phyloP scores from a whole-genome alignment of 2,113 vertebrate species.

The Psophia crepitans region DNA sequence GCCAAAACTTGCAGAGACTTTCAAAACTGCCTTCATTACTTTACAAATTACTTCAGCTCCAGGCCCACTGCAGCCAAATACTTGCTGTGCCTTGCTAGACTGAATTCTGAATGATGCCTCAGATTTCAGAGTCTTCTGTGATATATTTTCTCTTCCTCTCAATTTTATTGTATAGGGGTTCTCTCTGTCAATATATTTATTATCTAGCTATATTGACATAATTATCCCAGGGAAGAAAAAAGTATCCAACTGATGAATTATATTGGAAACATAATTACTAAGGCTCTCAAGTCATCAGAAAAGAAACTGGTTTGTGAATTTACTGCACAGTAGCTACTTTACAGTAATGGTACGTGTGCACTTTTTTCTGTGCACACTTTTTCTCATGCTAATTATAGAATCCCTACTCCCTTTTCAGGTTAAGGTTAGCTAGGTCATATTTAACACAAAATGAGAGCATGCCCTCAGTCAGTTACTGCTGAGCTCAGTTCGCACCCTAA shows the following conservation, averaged over 20 bases:
- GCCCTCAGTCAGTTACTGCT: background rate
- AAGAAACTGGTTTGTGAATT: background rate
- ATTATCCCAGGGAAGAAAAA: background rate
- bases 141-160: background rate
- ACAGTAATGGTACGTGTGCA: accelerated
- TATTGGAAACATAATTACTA: background rate
- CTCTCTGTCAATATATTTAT: background rate
- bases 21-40: background rate
- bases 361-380: background rate
- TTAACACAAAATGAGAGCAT: background rate
- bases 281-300: background rate
- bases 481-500: background rate
- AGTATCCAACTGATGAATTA: background rate
- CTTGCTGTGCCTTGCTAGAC: background rate
- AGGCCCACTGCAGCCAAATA: background rate
- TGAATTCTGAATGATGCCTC: background rate
- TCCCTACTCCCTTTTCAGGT: background rate
- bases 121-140: background rate
- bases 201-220: background rate
- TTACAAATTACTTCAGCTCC: background rate
- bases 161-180: background rate
- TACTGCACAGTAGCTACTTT: background rate
- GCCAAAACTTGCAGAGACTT: background rate
- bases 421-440: background rate
- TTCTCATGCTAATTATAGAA: background rate